Percentiles rank a stretch among this genome's conserved stretches.
Conservation (phyloP, 2,113 vertebrate species). For the Loxodonta africana region DNA sequence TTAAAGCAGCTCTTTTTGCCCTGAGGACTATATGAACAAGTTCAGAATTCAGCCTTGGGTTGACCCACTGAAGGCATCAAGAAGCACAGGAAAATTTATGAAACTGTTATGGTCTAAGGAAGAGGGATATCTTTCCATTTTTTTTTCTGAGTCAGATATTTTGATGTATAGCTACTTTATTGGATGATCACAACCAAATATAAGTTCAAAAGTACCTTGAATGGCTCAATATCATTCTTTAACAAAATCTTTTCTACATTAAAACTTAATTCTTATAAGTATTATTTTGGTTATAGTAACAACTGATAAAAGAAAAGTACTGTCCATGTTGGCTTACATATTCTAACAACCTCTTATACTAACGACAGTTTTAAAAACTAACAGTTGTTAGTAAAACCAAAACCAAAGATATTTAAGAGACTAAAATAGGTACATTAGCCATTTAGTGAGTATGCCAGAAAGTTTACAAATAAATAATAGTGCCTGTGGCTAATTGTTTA, state of each 20-base stretch:
- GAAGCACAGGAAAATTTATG: neutral
- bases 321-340: neutral
- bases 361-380: slow-evolving; percentile 47
- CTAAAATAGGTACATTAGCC: slow-evolving; percentile 5
- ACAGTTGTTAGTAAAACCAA: slow-evolving; percentile 31
- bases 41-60: neutral
- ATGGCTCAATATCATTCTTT: neutral
- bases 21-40: neutral
- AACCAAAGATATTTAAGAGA: slow-evolving; percentile 33
- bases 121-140: neutral
- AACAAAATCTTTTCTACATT: neutral
- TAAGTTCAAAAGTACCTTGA: slow-evolving; percentile 9
- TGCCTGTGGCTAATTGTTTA: neutral
- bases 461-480: slow-evolving; percentile 12
- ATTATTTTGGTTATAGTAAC: slow-evolving; percentile 44
- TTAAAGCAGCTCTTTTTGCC: neutral
- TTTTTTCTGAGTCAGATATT: neutral
- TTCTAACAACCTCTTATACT: neutral
- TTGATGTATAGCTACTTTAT: neutral
- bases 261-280: neutral
- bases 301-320: neutral
- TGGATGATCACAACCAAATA: neutral
- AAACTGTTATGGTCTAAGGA: neutral
- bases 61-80: neutral
- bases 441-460: slow-evolving; percentile 3